Conservation (phyloP, 1,140 invertebrate genomes). For the Lordiphosa collinella region DNA sequence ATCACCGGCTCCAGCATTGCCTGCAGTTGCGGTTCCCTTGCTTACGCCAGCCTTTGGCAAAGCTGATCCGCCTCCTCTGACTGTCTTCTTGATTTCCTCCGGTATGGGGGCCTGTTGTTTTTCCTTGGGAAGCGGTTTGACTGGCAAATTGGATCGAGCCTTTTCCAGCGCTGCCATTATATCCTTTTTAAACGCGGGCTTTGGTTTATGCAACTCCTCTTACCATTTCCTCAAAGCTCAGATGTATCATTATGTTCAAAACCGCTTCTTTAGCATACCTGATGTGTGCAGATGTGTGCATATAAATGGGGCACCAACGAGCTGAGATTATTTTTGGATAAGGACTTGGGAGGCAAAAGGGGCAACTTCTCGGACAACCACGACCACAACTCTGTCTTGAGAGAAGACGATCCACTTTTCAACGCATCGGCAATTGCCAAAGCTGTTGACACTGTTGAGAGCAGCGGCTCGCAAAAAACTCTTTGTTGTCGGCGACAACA, state of each 20-base stretch:
- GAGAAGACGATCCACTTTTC: conserved; percentile 89
- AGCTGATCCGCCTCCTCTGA: conserved; percentile 81
- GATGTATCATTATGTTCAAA: conserved; percentile 95
- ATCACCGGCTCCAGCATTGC: conserved; percentile 77
- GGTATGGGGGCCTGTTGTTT: conserved; percentile 79
- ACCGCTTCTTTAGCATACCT: conserved; percentile 94
- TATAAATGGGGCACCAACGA: conserved; percentile 90
- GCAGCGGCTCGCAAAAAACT: conserved; percentile 88
- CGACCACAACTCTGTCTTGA: conserved; percentile 89
- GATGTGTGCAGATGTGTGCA: conserved; percentile 88
- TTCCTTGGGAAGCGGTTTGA: conserved; percentile 87
- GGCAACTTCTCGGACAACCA: conserved; percentile 93
- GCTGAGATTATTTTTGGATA: conserved; percentile 90
- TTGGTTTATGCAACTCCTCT: conserved; percentile 90
- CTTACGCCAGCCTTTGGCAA: conserved; percentile 79
- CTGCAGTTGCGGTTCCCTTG: conserved; percentile 78
- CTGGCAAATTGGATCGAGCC: conserved; percentile 89
- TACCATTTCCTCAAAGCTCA: conserved; percentile 91
- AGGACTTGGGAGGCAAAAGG: conserved; percentile 84
- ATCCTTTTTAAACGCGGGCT: conserved; percentile 91
- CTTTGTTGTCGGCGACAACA: too few relatives aligned
- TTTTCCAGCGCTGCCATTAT: conserved; percentile 92
- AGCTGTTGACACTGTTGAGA: conserved; percentile 89
- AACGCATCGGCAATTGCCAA: conserved; percentile 91
- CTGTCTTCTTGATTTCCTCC: conserved; percentile 82